Evolutionary conservation across 1,140 invertebrate species (phyloP).

Genomic region (Drosophila kikkawai): DNA sequence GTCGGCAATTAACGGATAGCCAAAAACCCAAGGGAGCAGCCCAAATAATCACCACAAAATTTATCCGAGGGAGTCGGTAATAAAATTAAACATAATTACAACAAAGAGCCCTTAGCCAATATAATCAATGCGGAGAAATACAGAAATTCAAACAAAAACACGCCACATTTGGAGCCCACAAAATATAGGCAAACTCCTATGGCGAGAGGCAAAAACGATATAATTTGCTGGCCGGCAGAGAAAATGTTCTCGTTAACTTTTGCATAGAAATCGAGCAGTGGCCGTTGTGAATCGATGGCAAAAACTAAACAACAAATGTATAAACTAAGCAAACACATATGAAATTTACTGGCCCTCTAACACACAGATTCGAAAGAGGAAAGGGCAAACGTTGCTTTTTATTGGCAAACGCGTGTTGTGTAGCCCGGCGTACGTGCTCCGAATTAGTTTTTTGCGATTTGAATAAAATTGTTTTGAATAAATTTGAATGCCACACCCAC

Average conservation of each 20-base stretch:
- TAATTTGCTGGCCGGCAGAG: conserved; percentile 68
- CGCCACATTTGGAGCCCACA: conserved; percentile 3
- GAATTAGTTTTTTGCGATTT: conserved; percentile 83
- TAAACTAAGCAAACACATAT: conserved; percentile 44
- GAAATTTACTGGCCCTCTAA: conserved; percentile 35
- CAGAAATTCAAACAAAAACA: conserved; percentile 30
- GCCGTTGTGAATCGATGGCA: conserved; percentile 70
- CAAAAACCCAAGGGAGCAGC: conserved; percentile 33
- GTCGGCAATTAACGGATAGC: conserved; percentile 37
- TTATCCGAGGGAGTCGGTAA: conserved; percentile 37
- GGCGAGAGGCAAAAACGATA: conserved; percentile 53
- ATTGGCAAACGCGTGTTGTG: conserved; percentile 61
- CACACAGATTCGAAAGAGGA: conserved; percentile 11
- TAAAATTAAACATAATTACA: conserved; percentile 83
- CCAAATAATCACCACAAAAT: conserved; percentile 48
- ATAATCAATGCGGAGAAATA: conserved; percentile 38
- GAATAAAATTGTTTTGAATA: conserved; percentile 83
- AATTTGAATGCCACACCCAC: conserved; percentile 69
- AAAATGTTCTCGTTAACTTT: conserved; percentile 66
- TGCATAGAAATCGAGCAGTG: conserved; percentile 27
- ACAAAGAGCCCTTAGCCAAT: conserved; percentile 53
- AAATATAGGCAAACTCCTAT: conserved; percentile 21
- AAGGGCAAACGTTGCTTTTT: conserved; percentile 60
- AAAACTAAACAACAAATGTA: conserved; percentile 67
- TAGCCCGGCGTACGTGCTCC: conserved; percentile 63